Conservation (phyloP, 35 echinoderm and acorn worm genomes). For the Ptychodera flava region DNA sequence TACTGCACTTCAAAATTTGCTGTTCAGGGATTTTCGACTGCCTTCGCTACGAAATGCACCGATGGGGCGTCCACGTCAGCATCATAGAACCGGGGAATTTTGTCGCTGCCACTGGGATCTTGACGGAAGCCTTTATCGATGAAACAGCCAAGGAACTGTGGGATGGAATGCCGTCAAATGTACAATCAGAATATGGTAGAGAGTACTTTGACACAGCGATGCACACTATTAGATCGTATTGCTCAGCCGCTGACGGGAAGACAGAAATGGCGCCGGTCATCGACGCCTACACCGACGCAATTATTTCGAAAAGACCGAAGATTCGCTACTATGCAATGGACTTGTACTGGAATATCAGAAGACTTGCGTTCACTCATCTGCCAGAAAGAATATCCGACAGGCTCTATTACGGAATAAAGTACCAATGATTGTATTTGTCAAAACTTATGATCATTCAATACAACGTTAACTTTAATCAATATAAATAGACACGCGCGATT, state of each 20-base stretch:
- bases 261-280: neutral
- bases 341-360: neutral
- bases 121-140: neutral
- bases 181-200: neutral
- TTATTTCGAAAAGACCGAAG: neutral
- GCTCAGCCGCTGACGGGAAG: neutral
- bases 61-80: no score
- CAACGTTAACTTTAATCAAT: no score
- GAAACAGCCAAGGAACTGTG: neutral
- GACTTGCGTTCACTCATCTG: neutral
- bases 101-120: neutral
- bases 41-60: neutral
- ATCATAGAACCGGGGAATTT: neutral
- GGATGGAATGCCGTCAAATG: neutral
- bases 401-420: no score
- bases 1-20: neutral
- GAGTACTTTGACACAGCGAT: neutral
- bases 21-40: neutral
- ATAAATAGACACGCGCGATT: no score
- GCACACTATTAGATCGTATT: neutral
- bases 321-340: neutral
- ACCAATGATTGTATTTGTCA: no score
- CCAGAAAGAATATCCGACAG: no score
- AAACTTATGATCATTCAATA: no score
- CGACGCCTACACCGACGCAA: neutral